Evolutionary conservation across 2,888 invertebrate species (phyloP).

Genomic region (Synanthedon myopaeformis): DNA sequence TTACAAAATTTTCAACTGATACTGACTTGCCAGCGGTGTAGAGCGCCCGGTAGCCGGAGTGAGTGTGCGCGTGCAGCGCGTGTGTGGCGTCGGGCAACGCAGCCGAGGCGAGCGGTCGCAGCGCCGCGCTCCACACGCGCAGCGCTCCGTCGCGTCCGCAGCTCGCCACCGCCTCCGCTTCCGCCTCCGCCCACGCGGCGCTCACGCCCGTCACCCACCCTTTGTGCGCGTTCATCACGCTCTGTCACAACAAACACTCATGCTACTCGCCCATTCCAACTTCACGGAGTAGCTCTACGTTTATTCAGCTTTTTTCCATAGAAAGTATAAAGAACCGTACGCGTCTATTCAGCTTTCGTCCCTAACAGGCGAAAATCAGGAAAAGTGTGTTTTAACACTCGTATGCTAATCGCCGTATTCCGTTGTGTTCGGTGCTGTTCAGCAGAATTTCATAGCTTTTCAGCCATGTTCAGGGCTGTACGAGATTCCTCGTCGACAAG

Average conservation of each 20-base stretch:
- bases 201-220: conserved; percentile 87
- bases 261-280: background rate
- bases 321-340: no score
- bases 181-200: conserved; percentile 18
- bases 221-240: conserved; percentile 85
- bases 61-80: conserved; percentile 77
- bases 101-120: conserved; percentile 61
- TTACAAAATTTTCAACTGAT: background rate
- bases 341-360: no score
- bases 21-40: conserved; percentile 89
- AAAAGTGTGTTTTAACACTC: no score
- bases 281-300: background rate
- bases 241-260: conserved; percentile 18
- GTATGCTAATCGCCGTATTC: no score
- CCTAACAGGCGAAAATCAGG: no score
- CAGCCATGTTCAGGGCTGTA: no score
- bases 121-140: conserved; percentile 80
- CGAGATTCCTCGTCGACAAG: no score
- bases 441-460: no score
- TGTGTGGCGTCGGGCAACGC: conserved; percentile 72
- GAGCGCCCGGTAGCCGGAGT: conserved; percentile 28
- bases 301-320: background rate
- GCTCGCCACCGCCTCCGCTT: conserved; percentile 69
- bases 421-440: no score
- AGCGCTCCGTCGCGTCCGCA: conserved; percentile 83